Base-by-base conservation (phyloP, 2,113 vertebrate genomes). In the Suricata suricatta region DNA sequence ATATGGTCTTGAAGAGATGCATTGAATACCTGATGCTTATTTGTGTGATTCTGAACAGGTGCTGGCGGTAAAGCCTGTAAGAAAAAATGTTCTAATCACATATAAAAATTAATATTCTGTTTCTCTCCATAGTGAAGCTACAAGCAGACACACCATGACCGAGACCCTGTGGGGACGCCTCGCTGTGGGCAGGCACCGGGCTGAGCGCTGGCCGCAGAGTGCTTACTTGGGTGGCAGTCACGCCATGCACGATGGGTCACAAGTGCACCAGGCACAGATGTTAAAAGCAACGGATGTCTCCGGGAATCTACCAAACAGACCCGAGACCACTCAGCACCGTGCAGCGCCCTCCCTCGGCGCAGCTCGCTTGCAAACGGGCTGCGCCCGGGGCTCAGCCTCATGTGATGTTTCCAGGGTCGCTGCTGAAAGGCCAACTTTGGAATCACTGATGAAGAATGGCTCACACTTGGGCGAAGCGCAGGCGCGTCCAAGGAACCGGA, bases 1-100 rank as follows among this genome's bases (percentile, higher is more conserved):
- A 99, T 99, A 95, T 99, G 99, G 96, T 99, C 99, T 83, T 99
- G 99, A 96, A 99, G 99, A 95, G 99, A 99, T 12, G 99, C 99
- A 97, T 98, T 99, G 98, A 99, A 99, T 96, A 99, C 99, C 97
- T 99, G 99, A 98, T 99, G 99, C 98, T 99, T 99, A 97, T 99
- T 99, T 44, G 99, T 99, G 98, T 99, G 99, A 98, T 99, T 99
- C 96, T 99, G 99, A 97, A 99, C 99, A 12, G 99, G 99, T 93
- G 99, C 99, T 84, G 99, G 99, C 0, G 99, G 99, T 94, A 99
- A 98, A 98, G 99, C 99, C 99, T 99, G 97, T 57, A 94, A 98
- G 98, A 92, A 97, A 86, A 97, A 96, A 98, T 96, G 97, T 94
- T 96, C 71, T 98, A 96, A 97, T 98, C 97, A 97, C 90, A 86